Conservation (phyloP, 2,797 vertebrate genomes). For the Silurus aristotelis region DNA sequence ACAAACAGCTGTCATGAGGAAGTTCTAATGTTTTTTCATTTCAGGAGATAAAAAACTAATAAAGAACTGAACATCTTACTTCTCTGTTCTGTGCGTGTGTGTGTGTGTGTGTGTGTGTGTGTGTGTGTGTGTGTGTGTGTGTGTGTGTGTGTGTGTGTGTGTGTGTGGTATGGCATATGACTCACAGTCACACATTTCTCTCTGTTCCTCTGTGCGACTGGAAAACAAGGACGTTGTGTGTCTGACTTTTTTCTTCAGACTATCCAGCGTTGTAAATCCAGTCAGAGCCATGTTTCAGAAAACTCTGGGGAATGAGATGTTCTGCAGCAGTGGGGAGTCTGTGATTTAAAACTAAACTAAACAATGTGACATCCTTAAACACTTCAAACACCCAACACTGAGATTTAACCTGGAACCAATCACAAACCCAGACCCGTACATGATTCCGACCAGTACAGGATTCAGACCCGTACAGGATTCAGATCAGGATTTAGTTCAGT, state of each 20-base stretch:
- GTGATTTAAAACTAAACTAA: not conserved
- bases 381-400: too few relatives aligned
- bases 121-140: not conserved
- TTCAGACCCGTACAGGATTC: too few relatives aligned
- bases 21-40: not conserved
- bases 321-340: not conserved
- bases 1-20: not conserved
- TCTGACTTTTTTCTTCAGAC: not conserved
- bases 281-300: not conserved
- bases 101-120: not conserved
- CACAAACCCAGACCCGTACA: too few relatives aligned
- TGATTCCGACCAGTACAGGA: too few relatives aligned
- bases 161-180: constrained; percentile 42
- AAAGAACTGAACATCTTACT: not conserved
- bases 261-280: too few relatives aligned
- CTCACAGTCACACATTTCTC: constrained; percentile 37
- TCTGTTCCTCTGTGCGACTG: constrained; percentile 6
- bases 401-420: too few relatives aligned
- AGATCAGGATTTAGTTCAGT: too few relatives aligned
- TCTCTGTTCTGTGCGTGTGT: not conserved
- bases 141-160: not conserved
- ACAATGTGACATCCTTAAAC: too few relatives aligned
- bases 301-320: not conserved
- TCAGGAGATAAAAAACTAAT: not conserved
- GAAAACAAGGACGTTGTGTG: constrained; percentile 19